Base-by-base conservation (phyloP, 2,888 invertebrate genomes). In the Spisula subtruncata region DNA sequence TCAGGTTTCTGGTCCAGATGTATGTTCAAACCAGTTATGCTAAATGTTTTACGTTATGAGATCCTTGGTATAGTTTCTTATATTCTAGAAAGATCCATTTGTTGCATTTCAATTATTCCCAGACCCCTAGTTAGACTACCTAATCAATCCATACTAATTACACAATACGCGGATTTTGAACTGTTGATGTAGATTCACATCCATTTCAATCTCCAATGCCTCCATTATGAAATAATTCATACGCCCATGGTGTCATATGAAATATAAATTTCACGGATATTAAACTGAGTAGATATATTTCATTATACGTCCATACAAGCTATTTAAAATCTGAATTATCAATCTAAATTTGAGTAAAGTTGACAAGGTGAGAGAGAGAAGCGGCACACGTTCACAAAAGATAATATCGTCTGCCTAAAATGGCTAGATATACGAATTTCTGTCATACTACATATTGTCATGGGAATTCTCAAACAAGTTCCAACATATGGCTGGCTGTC, bases 271-370 rank as follows among this genome's bases (percentile, higher is more conserved):
- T 5, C 60, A 66, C 60, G n/a, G 60, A 66, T 25, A 66, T 25
- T 12, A 25, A 66, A 66, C 60, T 25, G 60, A 0, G 25, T 12
- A 66, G 60, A n/a, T n/a, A 66, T 66, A 66, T 66, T 66, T 6
- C n/a, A 51, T 10, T 51, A 51, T 8, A 51, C 51, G 51, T 51
- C 12, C 51, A 51, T 51, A 51, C 51, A 66, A 66, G 10, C n/a
- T n/a, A 25, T 66, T 66, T 66, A 66, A 66, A 66, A 66, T 66
- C 60, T 10, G 60, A 66, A 25, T 66, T 66, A 25, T 25, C 25
- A n/a, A 66, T 66, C 60, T 66, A 66, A 66, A 66, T 66, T 66
- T 66, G n/a, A 66, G 60, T 66, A 66, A n/a, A 66, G 60, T 66
- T 66, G 60, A 66, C 60, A 66, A 66, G 60, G 60, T 66, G 60